These are phyloP conservation scores for Epiblema foenella DNA, from an alignment of 2,888 invertebrate genomes.

Conservation along the genomic window DNA sequence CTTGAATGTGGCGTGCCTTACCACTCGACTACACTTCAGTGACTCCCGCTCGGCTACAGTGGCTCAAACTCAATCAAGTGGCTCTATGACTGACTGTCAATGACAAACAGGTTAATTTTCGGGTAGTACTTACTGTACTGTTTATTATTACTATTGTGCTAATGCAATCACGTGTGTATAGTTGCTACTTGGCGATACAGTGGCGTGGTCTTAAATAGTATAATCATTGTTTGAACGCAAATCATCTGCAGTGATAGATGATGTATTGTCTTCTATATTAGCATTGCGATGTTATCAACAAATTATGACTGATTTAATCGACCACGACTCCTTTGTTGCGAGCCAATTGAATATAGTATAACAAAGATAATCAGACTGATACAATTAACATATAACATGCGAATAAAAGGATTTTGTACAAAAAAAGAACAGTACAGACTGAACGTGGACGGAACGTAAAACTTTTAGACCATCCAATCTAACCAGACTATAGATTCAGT, in stretches of 20 bases:
- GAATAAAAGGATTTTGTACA: background rate
- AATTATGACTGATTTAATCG: conserved; percentile 25
- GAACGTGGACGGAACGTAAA: no score
- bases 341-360: conserved; percentile 7
- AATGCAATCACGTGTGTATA: conserved; percentile 26
- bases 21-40: no score
- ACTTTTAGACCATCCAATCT: background rate
- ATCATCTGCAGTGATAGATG: conserved; percentile 27
- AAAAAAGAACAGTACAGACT: no score
- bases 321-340: conserved; percentile 5
- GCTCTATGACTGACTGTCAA: no score
- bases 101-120: background rate
- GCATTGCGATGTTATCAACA: conserved; percentile 4
- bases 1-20: no score
- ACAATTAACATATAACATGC: background rate
- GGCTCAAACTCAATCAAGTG: no score
- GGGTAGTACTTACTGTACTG: background rate
- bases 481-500: background rate
- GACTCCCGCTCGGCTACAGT: no score
- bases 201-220: conserved; percentile 19
- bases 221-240: conserved; percentile 34
- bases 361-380: background rate
- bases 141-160: conserved; percentile 2
- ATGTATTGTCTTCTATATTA: conserved; percentile 25
- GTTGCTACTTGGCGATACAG: conserved; percentile 28